Evolutionary conservation across 2,797 vertebrate genomes (phyloP), one percentile per base, ranked within the genome.

Genomic region (Lepus oiostolus): DNA sequence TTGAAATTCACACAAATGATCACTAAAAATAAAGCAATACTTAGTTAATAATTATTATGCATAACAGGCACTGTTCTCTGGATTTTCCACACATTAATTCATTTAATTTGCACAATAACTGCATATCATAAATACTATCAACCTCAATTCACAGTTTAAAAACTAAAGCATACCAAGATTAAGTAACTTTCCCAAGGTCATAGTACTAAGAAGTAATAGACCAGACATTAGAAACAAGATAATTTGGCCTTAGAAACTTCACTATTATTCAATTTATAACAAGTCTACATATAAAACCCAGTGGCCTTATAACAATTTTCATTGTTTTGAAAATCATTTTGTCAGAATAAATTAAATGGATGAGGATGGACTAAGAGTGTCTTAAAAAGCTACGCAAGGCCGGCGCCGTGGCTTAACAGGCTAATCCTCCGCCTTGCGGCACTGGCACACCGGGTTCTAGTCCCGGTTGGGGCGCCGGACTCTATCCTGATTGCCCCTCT

Each of bases 281-380:
- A 77, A 11, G 82, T 38, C 54, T 79, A 38, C 5, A 85, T 10
- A 32, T 62, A 47, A 85, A 93, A 85, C 13, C 60, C 79, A 92
- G 81, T 30, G 68, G 42, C 1, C 47, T 67, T 79, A 71, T 0
- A 4, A 54, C 7, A 54, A 35, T 65, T 79, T 77, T 74, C 42
- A 62, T 60, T 80, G 38, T 38, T 88, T 92, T 88, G 24, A 30
- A 94, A 77, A 85, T 88, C 19, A 84, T 6, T 76, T 94, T 92
- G 22, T 1, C 9, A 87, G 30, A 13, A 16, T 82, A 71, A 91
- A 83, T 47, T 80, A 52, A 92, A 67, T 60, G 7, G 81, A 4
- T 90, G 67, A 86, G 26, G 42, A 82, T 84, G 5, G 2, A 62
- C 88, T 70, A 22, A 42, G 42, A 42, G 42, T 42, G 42, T 42